Conservation (phyloP, 2,113 vertebrate species). For the Theristicus caerulescens region DNA sequence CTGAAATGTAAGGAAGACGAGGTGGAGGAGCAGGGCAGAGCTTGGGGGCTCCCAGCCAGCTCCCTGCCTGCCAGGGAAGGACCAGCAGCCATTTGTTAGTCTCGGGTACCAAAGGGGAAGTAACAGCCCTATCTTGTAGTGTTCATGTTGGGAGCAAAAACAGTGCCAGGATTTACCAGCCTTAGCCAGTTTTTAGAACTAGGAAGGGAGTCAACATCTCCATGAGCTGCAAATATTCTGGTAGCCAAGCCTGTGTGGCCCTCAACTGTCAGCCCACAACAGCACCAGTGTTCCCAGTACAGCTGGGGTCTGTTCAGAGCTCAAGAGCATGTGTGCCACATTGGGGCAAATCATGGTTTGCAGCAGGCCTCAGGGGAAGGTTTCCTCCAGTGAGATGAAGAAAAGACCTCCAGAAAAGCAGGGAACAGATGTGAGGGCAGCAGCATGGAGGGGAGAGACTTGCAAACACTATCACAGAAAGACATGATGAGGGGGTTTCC, state of each 20-base stretch:
- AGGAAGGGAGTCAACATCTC: background rate
- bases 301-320: background rate
- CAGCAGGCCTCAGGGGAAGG: background rate
- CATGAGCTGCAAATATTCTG: background rate
- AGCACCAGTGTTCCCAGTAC: background rate
- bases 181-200: background rate
- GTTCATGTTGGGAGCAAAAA: background rate
- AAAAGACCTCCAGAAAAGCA: background rate
- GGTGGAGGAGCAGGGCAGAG: background rate
- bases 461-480: background rate
- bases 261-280: background rate
- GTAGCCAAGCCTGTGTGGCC: background rate
- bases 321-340: background rate
- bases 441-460: background rate
- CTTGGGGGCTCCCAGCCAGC: background rate
- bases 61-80: background rate
- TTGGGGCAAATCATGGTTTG: background rate
- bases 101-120: background rate
- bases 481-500: background rate
- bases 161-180: background rate
- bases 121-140: background rate
- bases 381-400: background rate
- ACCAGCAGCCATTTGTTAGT: background rate
- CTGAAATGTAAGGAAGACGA: constrained; percentile 32
- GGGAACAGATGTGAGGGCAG: background rate